Base-by-base conservation (phyloP, 2,113 vertebrate genomes). In the Neopipo cinnamomea region DNA sequence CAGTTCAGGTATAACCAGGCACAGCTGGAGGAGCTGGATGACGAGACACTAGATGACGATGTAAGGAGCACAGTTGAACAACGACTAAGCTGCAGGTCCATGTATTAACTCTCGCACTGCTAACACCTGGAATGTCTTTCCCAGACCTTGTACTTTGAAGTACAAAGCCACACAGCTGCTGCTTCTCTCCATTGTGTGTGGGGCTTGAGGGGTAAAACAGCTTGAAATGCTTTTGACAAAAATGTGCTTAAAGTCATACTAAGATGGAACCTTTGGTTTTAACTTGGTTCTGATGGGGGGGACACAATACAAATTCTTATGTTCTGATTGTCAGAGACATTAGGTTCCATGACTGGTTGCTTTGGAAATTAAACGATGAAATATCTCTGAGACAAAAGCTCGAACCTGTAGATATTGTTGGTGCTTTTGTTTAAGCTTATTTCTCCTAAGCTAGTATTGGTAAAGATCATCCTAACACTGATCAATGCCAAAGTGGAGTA, bases 1-100 rank as follows among this genome's bases (percentile, higher is more conserved):
- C 99, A 99, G 98, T 99, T 99, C 98, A 97, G 99, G 95, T 99
- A 98, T 97, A 99, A 99, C 98, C 99, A 99, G 97, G 98, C 99
- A 63, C 99, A 99, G 92, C 93, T 99, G 92, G 99, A 99, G 97
- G 99, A 99, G 96, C 97, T 99, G 97, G 99, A 99, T 23, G 99
- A 99, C 4, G 99, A 99, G 96, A 99, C 98, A 7, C 98, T 99
- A 95, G 99, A 99, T 92, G 99, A 99, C 70, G 99, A 99, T 92
- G 99, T 99, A 98, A 99, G 99, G 46, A 56, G 52, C 75, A 9
- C 8, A 31, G 63, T 17, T 66, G 12, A n/a, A 53, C 8, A 8
- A 52, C n/a, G 35, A 8, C 66, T 52, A 52, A 73, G 24, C 89
- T 92, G 56, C 68, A 70, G 72, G 41, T 59, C 71, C 82, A 79